Base-by-base conservation (phyloP, 2,113 vertebrate species). In the Lamprologus lemairii region DNA sequence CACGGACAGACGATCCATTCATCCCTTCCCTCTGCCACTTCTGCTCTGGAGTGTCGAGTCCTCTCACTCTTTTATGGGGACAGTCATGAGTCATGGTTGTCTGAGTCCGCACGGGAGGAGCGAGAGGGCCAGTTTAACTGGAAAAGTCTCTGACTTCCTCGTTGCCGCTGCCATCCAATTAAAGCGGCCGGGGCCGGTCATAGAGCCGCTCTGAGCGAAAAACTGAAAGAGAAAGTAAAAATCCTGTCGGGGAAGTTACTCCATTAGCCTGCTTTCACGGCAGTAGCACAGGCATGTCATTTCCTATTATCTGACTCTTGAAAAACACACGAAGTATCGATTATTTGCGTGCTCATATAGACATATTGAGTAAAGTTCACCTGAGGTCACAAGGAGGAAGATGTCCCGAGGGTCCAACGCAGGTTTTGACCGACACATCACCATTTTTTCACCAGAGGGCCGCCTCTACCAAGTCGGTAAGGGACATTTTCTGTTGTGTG, bases 401-500 rank as follows among this genome's bases (percentile, higher is more conserved):
- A 97, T 97, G 97, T 96, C 96, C 35, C 96, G 96, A 5, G 97
- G 97, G 1, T 94, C 97, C 3, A 97, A 96, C 87, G 95, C 97
- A 13, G 97, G 96, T 2, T 97, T 97, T 85, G 97, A 97, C 91
- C 95, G 97, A 85, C 97, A 97, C 93, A 97, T 97, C 85, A 97
- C 97, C 80, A 97, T 97, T 4, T 97, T 97, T 37, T 97, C 97
- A 5, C 97, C 96, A 4, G 96, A 97, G 65, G 97, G 97, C 65
- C 95, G 97, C 4, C 95, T 97, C 26, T 97, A 97, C 91, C 97
- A 97, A 97, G 97, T 97, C 88, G 96, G 96, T 97, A 87, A 94
- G 93, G 68, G 81, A 63, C 65, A 1, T 54, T 14, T 5, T 47
- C 26, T 19, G 23, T 51, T 49, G 45, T 26, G 40, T 49, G 45